Evolutionary conservation across 2,113 vertebrate genomes (phyloP).

Genomic region (Regulus satrapa): DNA sequence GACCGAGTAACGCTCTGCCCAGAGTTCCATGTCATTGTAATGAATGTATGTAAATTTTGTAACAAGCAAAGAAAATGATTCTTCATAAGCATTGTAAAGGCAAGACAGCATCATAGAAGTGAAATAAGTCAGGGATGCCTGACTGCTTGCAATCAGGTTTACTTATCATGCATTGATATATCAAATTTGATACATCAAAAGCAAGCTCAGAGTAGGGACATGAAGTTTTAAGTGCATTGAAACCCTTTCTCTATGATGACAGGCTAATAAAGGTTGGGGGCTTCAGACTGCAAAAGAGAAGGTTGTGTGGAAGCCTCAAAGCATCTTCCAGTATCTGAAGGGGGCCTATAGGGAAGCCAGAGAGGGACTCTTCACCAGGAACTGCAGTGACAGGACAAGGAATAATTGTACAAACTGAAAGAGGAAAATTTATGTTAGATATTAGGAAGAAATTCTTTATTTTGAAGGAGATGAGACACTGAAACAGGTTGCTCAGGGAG

Average conservation of each 20-base stretch:
- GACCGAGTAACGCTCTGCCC: fast-evolving
- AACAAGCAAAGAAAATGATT: not conserved
- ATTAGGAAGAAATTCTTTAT: not conserved
- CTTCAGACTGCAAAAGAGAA: not conserved
- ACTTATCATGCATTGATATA: not conserved
- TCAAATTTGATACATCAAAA: too few species aligned
- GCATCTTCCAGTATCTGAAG: not conserved
- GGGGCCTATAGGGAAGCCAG: not conserved
- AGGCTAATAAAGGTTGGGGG: not conserved
- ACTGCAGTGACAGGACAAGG: not conserved
- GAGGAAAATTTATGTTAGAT: not conserved
- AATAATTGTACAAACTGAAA: not conserved
- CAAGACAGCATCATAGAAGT: not conserved
- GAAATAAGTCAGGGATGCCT: not conserved
- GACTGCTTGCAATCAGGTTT: not conserved
- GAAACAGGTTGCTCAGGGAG: not conserved
- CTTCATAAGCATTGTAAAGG: not conserved
- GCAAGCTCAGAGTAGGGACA: not conserved
- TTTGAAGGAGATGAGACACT: not conserved
- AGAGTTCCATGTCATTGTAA: not conserved
- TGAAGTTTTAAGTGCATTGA: not conserved
- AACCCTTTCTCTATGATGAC: not conserved
- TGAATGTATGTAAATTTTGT: fast-evolving
- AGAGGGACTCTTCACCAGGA: not conserved
- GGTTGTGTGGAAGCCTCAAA: not conserved